Conservation (phyloP, 2,888 invertebrate species). For the Calliopum simillimum region DNA sequence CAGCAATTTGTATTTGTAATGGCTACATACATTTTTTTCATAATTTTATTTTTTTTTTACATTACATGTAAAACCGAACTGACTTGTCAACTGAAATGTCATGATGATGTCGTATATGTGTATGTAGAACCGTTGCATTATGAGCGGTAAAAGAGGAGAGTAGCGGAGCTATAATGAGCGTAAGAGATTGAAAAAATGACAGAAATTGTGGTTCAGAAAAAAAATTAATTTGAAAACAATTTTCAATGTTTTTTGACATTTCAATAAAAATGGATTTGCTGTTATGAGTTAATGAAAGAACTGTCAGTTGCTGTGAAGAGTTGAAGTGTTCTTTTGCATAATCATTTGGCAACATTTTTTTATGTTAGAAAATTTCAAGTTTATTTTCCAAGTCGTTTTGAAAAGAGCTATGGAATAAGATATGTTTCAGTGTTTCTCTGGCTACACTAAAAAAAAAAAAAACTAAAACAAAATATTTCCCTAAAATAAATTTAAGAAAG, state of each 20-base stretch:
- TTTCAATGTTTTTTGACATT: conserved; percentile 40
- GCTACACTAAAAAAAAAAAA: too few species aligned
- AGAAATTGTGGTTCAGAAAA: background rate
- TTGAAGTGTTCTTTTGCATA: too few species aligned
- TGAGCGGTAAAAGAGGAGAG: too few species aligned
- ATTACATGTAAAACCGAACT: conserved; percentile 34
- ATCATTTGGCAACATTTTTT: too few species aligned
- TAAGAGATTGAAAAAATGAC: background rate
- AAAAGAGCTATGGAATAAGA: too few species aligned
- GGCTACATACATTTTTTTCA: too few species aligned
- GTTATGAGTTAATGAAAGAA: conserved; percentile 21
- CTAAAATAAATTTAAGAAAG: too few species aligned
- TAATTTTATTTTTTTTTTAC: background rate
- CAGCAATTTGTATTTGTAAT: conserved; percentile 32
- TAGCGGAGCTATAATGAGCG: background rate
- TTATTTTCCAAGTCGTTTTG: too few species aligned
- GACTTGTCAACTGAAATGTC: conserved; percentile 48
- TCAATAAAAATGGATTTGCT: conserved; percentile 39
- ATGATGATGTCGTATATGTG: conserved; percentile 37
- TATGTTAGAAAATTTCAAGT: too few species aligned
- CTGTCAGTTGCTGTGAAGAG: background rate
- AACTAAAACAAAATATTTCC: too few species aligned
- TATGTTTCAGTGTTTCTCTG: too few species aligned
- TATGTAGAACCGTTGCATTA: background rate
- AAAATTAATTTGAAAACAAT: conserved; percentile 2